Evolutionary conservation across 2,797 vertebrate genomes (phyloP).

Genomic region (Mus spretus): DNA sequence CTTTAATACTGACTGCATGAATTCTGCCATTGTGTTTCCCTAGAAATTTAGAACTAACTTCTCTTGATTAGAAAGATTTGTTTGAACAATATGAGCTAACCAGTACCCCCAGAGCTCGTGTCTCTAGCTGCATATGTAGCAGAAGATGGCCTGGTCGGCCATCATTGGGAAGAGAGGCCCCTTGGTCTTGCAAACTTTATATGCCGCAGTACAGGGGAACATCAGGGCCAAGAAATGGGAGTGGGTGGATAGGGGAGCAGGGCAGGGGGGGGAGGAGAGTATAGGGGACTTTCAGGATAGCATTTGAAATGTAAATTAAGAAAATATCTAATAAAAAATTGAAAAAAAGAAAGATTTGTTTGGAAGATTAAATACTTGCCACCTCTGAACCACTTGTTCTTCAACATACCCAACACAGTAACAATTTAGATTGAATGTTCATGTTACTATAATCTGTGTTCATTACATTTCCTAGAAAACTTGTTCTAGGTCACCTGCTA

Average conservation of each 20-base stretch:
- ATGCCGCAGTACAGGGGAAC: too few relatives aligned
- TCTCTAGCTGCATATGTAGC: too few relatives aligned
- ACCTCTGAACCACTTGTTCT: neutral
- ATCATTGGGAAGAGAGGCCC: too few relatives aligned
- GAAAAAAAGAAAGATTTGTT: neutral
- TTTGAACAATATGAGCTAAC: neutral
- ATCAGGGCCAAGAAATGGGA: too few relatives aligned
- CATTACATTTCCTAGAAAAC: conserved; percentile 53
- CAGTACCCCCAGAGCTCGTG: too few relatives aligned
- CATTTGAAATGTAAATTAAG: too few relatives aligned
- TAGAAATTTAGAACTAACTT: conserved; percentile 35
- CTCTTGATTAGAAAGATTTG: conserved; percentile 38
- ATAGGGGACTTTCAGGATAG: too few relatives aligned
- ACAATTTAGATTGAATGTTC: neutral
- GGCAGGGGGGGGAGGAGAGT: too few relatives aligned
- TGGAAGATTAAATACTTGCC: conserved; percentile 49
- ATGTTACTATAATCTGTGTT: conserved; percentile 20
- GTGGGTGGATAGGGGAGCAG: too few relatives aligned
- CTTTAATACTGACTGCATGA: neutral
- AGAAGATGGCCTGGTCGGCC: too few relatives aligned
- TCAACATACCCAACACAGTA: conserved; percentile 31
- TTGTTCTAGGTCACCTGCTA: conserved; percentile 27
- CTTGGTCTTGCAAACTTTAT: too few relatives aligned
- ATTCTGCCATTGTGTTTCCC: conserved; percentile 22
- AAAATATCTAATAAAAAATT: too few relatives aligned